Evolutionary conservation across 1,140 invertebrate species (phyloP).

Genomic region (Diabrotica undecimpunctata): DNA sequence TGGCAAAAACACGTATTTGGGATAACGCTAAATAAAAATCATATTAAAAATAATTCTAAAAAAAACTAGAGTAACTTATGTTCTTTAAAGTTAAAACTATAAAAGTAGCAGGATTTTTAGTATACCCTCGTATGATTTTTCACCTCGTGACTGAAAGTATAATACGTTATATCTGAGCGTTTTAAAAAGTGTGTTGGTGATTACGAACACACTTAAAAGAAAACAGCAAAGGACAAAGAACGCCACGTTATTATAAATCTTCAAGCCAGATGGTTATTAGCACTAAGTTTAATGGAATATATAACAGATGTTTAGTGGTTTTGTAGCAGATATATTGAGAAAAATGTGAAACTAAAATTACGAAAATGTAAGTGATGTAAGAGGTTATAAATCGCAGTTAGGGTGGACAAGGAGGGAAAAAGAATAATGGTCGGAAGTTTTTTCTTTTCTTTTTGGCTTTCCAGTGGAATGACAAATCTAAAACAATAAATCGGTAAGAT

Average conservation of each 20-base stretch:
- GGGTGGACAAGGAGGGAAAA: slow-evolving; percentile 25
- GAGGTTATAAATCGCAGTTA: slow-evolving; percentile 43
- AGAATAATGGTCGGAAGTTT: slow-evolving; percentile 30
- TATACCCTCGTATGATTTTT: too few relatives aligned
- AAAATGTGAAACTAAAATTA: slow-evolving; percentile 45
- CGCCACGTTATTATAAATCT: slow-evolving; percentile 29
- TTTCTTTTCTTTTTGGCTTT: slow-evolving; percentile 3
- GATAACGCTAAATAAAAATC: too few relatives aligned
- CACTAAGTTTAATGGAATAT: slow-evolving; percentile 44
- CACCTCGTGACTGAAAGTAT: too few relatives aligned
- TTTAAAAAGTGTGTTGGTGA: too few relatives aligned
- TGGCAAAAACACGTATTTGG: too few relatives aligned
- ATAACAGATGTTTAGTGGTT: slow-evolving; percentile 39
- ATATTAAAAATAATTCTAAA: too few relatives aligned
- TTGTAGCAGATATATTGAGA: slow-evolving; percentile 42
- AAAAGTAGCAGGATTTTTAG: too few relatives aligned
- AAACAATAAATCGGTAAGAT: slow-evolving; percentile 43
- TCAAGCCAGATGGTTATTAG: slow-evolving; percentile 39
- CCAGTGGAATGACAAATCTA: slow-evolving; percentile 26
- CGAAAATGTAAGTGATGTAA: slow-evolving; percentile 42
- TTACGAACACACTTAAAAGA: too few relatives aligned
- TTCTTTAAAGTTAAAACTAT: too few relatives aligned
- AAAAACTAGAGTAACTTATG: too few relatives aligned
- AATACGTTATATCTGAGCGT: too few relatives aligned
- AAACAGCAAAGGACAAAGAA: too few relatives aligned